Conservation (phyloP, 1,140 invertebrate species). For the Heliconius hermathena region DNA sequence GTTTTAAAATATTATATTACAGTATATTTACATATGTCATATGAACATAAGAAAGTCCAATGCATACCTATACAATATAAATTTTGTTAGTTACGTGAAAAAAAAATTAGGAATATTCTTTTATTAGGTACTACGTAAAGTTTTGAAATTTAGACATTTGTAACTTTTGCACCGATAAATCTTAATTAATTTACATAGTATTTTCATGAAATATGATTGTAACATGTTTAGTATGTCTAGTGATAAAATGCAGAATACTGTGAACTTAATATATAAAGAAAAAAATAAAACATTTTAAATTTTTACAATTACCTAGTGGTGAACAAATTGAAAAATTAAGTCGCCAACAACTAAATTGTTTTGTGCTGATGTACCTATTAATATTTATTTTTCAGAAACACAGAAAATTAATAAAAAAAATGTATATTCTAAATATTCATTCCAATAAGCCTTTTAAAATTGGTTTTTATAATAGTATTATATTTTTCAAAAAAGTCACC, state of each 20-base stretch:
- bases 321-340: not conserved
- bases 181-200: not conserved
- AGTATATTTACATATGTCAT: not conserved
- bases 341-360: not conserved
- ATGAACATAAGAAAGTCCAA: not conserved
- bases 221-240: not conserved
- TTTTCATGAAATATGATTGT: too few species aligned
- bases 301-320: not conserved
- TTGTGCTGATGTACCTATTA: not conserved
- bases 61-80: not conserved
- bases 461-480: too few species aligned
- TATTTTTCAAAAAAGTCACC: too few species aligned
- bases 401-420: too few species aligned
- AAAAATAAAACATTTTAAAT: too few species aligned
- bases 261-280: not conserved
- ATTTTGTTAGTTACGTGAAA: not conserved
- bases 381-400: too few species aligned
- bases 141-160: not conserved
- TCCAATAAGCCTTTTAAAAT: too few species aligned
- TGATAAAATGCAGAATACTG: not conserved
- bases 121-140: not conserved
- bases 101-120: not conserved
- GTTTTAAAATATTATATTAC: slow-evolving; percentile 2
- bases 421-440: too few species aligned
- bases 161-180: not conserved